phyloP scores from a whole-genome alignment of 2,113 vertebrate species.

The Ammodytes dubius region DNA sequence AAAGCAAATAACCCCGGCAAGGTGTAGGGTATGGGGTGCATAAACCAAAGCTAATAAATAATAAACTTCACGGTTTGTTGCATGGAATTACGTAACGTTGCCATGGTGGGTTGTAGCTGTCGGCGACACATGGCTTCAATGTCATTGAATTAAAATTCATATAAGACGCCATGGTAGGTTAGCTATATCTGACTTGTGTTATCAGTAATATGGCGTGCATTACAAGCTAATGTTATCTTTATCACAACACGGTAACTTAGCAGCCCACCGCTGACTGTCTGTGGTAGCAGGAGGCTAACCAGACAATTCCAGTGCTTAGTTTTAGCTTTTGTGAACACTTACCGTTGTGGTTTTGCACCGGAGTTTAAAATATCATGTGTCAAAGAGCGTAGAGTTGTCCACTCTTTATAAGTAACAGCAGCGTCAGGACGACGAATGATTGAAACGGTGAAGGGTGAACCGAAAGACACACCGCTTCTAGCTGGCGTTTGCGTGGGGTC shows the following conservation, averaged over 20 bases:
- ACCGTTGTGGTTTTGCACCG: constrained; percentile 35
- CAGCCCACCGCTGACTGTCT: neutral
- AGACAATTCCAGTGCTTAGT: rapidly evolving
- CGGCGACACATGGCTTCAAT: constrained; percentile 48
- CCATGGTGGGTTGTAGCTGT: constrained; percentile 11
- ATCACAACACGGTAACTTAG: constrained; percentile 18
- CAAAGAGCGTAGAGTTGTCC: constrained; percentile 3
- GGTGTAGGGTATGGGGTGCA: neutral
- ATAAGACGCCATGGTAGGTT: constrained; percentile 36
- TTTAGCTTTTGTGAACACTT: constrained; percentile 4
- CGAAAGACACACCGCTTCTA: neutral
- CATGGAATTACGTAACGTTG: constrained; percentile 39
- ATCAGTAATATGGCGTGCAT: neutral
- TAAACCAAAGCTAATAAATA: neutral
- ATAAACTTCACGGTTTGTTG: neutral
- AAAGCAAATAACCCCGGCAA: neutral
- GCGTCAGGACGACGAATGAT: neutral
- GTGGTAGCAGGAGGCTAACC: neutral
- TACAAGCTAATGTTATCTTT: constrained; percentile 4
- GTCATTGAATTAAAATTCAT: constrained; percentile 51
- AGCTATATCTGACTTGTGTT: constrained; percentile 20
- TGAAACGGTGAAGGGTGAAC: neutral
- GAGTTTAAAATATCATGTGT: constrained; percentile 56
- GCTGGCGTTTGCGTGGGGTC: neutral
- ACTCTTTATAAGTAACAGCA: neutral